phyloP scores from a whole-genome alignment of 2,797 vertebrate species.

The Myiothlypis coronata region DNA sequence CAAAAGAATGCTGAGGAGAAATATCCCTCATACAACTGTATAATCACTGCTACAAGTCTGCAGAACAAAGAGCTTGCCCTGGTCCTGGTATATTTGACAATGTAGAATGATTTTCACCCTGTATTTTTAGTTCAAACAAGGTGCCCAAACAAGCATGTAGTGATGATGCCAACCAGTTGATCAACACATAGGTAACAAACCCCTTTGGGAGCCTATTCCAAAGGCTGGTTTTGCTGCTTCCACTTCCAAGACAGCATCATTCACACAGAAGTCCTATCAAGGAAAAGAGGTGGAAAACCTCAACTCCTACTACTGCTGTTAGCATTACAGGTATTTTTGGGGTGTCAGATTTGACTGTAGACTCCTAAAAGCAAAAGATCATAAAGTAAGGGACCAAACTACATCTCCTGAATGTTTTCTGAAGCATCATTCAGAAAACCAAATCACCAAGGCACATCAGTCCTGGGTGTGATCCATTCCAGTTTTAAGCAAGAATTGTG shows the following conservation, averaged over 20 bases:
- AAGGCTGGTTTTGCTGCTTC: not conserved
- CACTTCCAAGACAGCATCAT: not conserved
- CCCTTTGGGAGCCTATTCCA: not conserved
- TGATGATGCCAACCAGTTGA: not conserved
- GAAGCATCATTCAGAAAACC: not conserved
- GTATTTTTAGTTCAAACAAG: not conserved
- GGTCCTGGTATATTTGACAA: not conserved
- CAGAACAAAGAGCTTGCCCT: not conserved
- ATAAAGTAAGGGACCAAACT: not conserved
- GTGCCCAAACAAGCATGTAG: not conserved
- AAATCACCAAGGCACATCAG: not conserved
- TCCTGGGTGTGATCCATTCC: accelerated
- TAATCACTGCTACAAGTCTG: not conserved
- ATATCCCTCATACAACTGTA: not conserved
- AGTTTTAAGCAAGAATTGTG: not conserved
- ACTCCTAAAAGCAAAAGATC: not conserved
- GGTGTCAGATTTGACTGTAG: not conserved
- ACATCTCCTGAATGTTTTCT: not conserved
- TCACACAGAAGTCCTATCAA: not conserved
- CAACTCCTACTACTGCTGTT: not conserved
- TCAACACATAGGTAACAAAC: not conserved
- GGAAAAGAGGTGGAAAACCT: not conserved
- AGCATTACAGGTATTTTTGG: not conserved
- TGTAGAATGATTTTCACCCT: not conserved
- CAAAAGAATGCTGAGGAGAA: not conserved